Base-by-base conservation (phyloP, 1,140 invertebrate genomes). In the Drosophila bifasciata region DNA sequence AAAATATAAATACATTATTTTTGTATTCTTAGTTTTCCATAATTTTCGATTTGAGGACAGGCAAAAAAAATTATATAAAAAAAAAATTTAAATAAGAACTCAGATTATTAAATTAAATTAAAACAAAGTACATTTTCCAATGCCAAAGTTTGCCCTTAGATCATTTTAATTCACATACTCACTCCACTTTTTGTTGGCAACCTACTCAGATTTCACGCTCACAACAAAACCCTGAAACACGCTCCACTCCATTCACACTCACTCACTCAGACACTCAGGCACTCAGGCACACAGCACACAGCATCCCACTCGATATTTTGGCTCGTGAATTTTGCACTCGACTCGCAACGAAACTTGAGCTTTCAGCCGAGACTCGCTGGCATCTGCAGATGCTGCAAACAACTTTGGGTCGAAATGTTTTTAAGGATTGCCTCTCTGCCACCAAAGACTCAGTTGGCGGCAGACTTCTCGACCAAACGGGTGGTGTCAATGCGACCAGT, bases 401-500 rank as follows among this genome's bases (percentile, higher is more conserved):
- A 36, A 58, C 69, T 68, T 68, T 88, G 58, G 72, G 59, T 58
- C 69, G 63, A 59, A 57, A 60, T 86, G 83, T 86, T 86, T 78
- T 86, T 83, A 86, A 86, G 83, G 83, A 83, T 88, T 75, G 83
- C 19, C 78, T 48, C 69, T 75, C 56, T 21, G 61, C 45, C 53
- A 56, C 43, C 63, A 56, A 32, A 11, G 55, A 86, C 74, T 83
- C 74, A 86, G 81, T 88, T 76, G 78, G 75, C 83, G 78, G 74
- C 74, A 66, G 71, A 86, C 83, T 66, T 78, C 76, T 77, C 64
- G 79, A 78, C 61, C 66, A 71, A 88, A 66, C 83, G 78, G 83
- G 75, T 76, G 78, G 46, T 76, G 78, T 55, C 46, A 52, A 46
- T 15, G 25, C 52, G 21, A 44, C 28, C 49, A 51, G 49, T 51